Conservation (phyloP, 2,113 vertebrate genomes). For the Riparia riparia region DNA sequence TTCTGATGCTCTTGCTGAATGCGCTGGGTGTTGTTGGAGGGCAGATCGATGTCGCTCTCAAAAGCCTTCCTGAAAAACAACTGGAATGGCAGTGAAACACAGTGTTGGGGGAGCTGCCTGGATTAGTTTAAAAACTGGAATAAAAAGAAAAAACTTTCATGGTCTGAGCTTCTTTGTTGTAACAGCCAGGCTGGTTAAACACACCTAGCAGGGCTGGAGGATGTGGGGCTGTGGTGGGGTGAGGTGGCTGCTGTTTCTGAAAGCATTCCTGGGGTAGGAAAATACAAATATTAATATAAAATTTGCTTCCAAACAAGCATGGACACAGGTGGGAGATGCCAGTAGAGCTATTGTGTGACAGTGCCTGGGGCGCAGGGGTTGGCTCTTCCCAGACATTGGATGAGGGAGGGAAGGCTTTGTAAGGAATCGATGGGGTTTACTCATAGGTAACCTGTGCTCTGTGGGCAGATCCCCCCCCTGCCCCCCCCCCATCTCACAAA, state of each 20-base stretch:
- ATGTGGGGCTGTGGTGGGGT: not conserved
- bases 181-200: not conserved
- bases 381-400: not conserved
- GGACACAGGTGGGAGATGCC: not conserved
- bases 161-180: not conserved
- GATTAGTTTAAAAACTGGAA: not conserved
- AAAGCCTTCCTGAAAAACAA: not conserved
- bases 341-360: fast-evolving
- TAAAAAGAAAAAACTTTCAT: not conserved
- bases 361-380: not conserved
- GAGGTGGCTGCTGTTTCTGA: not conserved
- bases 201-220: fast-evolving
- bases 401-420: not conserved
- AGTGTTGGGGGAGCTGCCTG: fast-evolving
- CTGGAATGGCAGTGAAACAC: not conserved
- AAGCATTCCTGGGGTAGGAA: not conserved
- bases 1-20: not conserved
- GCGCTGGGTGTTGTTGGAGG: not conserved
- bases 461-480: not conserved
- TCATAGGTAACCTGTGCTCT: not conserved
- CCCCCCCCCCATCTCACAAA: not conserved
- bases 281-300: not conserved
- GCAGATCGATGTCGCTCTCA: not conserved
- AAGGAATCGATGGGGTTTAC: not conserved
- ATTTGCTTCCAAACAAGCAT: fast-evolving